phyloP scores from a whole-genome alignment of 2,797 vertebrate genomes.

The Pelodytes ibericus region DNA sequence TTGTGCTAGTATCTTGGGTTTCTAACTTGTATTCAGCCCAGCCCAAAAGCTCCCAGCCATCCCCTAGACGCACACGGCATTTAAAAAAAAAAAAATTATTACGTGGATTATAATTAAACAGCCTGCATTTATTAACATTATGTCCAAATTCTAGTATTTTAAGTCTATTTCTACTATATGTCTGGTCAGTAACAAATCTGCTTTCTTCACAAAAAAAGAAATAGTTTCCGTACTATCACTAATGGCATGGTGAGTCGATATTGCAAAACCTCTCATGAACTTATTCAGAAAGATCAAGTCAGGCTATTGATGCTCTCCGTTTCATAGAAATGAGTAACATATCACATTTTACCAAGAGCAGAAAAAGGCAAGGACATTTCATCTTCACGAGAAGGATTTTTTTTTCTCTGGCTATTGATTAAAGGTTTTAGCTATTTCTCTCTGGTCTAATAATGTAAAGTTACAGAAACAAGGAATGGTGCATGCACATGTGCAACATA shows the following conservation, averaged over 20 bases:
- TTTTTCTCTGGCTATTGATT: conserved; percentile 33
- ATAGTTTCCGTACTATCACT: not conserved
- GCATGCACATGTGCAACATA: conserved; percentile 24
- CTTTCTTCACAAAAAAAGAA: not conserved
- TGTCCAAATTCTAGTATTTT: no score
- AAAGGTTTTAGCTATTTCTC: conserved; percentile 15
- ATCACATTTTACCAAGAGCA: conserved; percentile 34
- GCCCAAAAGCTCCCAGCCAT: no score
- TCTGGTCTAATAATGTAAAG: conserved; percentile 6
- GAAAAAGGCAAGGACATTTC: conserved; percentile 23
- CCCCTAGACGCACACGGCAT: no score
- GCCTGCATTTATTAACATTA: no score
- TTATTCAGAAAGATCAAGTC: conserved; percentile 20
- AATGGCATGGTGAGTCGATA: not conserved
- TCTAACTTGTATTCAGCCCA: no score
- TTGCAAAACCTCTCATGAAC: conserved; percentile 4
- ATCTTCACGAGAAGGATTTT: conserved; percentile 24
- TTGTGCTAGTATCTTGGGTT: no score
- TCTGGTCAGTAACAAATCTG: not conserved
- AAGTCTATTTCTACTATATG: not conserved
- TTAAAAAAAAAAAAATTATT: no score
- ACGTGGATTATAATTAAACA: no score
- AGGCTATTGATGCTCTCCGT: conserved; percentile 28
- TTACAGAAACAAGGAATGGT: conserved; percentile 20
- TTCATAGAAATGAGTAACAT: conserved; percentile 19